Conservation (phyloP, 2,113 vertebrate species). For the zebrafish (Danio rerio) region GRCz12tu NC_133194.1:3175001-3175500, state of each 20-base stretch:
- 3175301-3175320: slow-evolving; percentile 30
- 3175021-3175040: no score
- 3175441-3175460: slow-evolving; percentile 48
- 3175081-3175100: no score
- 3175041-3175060: no score
- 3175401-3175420: slow-evolving; percentile 61
- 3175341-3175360: slow-evolving; percentile 53
- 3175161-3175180: no score
- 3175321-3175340: slow-evolving; percentile 57
- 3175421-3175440: slow-evolving; percentile 64
- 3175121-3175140: no score
- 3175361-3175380: slow-evolving; percentile 56
- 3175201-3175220: no score
- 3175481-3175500: slow-evolving; percentile 4
- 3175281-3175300: background rate
- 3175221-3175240: background rate
- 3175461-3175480: slow-evolving; percentile 63
- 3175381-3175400: slow-evolving; percentile 56
- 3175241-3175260: background rate
- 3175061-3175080: no score
- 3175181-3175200: no score
- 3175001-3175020: no score
- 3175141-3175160: no score
- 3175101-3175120: no score
- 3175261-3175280: slow-evolving; percentile 24